These are phyloP conservation scores for Pygocentrus nattereri DNA, from an alignment of 2,797 vertebrate species.

Conservation along the genomic window DNA sequence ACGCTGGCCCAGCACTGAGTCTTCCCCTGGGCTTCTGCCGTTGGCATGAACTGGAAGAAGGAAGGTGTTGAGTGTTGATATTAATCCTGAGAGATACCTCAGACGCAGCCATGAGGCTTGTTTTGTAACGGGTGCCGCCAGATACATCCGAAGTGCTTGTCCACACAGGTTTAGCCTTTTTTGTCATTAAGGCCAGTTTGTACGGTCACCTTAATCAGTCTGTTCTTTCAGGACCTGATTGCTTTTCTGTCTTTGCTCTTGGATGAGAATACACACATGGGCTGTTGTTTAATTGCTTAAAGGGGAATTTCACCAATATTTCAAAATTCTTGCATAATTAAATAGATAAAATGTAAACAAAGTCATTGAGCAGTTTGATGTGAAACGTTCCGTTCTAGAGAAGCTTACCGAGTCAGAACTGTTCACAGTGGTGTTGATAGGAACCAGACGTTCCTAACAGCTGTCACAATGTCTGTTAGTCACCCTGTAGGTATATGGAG, in stretches of 20 bases:
- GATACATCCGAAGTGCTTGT: constrained; percentile 50
- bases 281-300: no score
- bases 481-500: no score
- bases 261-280: background rate
- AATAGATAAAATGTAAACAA: no score
- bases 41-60: constrained; percentile 49
- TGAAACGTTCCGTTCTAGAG: no score
- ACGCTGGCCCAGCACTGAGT: constrained; percentile 29
- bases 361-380: no score
- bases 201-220: constrained; percentile 39
- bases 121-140: background rate
- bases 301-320: no score
- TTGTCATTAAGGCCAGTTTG: constrained; percentile 48
- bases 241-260: background rate
- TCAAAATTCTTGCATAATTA: no score
- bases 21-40: constrained; percentile 46
- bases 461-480: no score
- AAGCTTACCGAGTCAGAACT: no score
- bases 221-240: constrained; percentile 24
- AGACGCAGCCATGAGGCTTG: constrained; percentile 49
- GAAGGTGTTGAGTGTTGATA: constrained; percentile 65
- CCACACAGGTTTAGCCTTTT: constrained; percentile 46
- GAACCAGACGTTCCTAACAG: no score
- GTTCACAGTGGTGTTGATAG: no score
- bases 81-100: constrained; percentile 71